These are phyloP conservation scores for Galbula dea DNA, from an alignment of 2,113 vertebrate species.

Conservation along the genomic window DNA sequence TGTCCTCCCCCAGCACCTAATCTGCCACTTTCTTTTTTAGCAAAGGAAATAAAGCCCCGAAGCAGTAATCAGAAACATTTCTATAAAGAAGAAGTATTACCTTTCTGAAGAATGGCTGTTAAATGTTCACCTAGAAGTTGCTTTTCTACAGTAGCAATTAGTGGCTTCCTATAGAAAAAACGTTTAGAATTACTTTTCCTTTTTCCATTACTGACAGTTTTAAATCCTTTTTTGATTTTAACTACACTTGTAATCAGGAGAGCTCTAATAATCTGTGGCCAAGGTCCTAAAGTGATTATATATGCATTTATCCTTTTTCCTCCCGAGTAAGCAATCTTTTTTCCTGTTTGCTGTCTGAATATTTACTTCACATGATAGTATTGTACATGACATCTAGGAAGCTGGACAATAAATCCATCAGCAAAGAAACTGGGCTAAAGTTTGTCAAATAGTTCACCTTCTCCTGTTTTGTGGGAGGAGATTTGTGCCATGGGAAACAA, in stretches of 20 bases:
- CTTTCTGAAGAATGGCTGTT: constrained; percentile 96
- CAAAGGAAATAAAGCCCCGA: constrained; percentile 3
- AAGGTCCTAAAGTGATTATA: not conserved
- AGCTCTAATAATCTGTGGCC: not conserved
- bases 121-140: constrained; percentile 98
- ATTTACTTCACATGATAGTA: not conserved
- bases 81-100: constrained; percentile 71
- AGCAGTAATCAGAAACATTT: constrained; percentile 40
- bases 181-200: constrained; percentile 65
- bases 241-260: not conserved
- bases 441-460: not conserved
- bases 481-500: not conserved
- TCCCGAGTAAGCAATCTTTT: not conserved
- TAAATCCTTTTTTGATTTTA: not conserved
- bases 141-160: constrained; percentile 97
- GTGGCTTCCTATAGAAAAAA: constrained; percentile 86
- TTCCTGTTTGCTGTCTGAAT: not conserved
- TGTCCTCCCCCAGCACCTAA: constrained; percentile 4
- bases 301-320: not conserved
- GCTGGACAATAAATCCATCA: not conserved
- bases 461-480: not conserved
- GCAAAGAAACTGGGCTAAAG: not conserved
- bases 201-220: constrained; percentile 29
- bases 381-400: not conserved
- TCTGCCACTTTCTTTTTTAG: not conserved